Conservation (phyloP, 2,797 vertebrate genomes). For the Pipistrellus nathusii region DNA sequence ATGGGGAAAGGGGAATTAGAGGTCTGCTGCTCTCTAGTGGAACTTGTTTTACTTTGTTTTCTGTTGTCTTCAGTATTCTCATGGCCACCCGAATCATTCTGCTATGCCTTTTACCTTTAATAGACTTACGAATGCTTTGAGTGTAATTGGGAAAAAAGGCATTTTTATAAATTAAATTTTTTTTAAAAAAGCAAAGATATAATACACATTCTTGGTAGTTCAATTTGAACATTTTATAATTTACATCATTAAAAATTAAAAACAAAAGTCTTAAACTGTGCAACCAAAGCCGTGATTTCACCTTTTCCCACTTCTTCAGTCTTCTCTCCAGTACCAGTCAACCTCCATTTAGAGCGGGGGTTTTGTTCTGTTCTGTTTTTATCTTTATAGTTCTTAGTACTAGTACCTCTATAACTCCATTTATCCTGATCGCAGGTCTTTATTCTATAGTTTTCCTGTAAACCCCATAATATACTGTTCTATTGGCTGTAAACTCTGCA, state of each 20-base stretch:
- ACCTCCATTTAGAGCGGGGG: background rate
- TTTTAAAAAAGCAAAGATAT: constrained; percentile 30
- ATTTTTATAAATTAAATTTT: constrained; percentile 10
- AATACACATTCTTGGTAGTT: background rate
- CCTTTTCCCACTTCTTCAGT: background rate
- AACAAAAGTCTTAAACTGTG: background rate
- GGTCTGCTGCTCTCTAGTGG: background rate
- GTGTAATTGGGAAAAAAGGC: background rate
- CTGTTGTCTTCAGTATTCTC: background rate
- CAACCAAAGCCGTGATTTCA: background rate
- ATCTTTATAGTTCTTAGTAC: background rate
- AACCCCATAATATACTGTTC: background rate
- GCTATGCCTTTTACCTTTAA: background rate
- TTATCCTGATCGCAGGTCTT: background rate
- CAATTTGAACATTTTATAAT: constrained; percentile 38
- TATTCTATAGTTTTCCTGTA: background rate
- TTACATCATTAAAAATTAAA: background rate
- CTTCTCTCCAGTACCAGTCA: background rate
- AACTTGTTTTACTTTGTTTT: background rate
- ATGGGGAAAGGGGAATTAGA: background rate
- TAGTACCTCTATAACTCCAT: background rate
- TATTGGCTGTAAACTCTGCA: background rate
- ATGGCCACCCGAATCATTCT: background rate
- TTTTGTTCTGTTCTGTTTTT: background rate
- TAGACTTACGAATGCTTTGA: background rate